Evolutionary conservation across 2,888 invertebrate genomes (phyloP).

Genomic region (Lochmaea capreae): DNA sequence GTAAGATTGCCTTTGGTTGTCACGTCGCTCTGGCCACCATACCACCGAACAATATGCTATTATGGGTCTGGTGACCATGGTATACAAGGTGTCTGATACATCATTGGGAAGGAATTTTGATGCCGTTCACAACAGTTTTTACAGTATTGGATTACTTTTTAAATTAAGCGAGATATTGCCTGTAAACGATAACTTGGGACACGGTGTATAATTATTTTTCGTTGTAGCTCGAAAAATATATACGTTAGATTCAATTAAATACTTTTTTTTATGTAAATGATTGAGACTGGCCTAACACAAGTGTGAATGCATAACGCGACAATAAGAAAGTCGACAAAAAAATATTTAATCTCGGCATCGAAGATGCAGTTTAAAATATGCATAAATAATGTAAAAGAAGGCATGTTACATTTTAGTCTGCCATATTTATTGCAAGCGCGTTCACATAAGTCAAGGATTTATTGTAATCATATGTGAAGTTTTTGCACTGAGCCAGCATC

Average conservation of each 20-base stretch:
- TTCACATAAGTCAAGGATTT: slow-evolving; percentile 58
- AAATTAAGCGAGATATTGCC: too few species aligned
- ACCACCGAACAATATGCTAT: too few species aligned
- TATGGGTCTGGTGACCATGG: too few species aligned
- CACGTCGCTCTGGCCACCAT: too few species aligned
- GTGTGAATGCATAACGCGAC: slow-evolving; percentile 33
- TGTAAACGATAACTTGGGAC: too few species aligned
- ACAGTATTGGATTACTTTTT: too few species aligned
- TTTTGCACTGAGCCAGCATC: slow-evolving; percentile 43
- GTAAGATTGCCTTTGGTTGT: too few species aligned
- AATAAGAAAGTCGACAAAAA: slow-evolving; percentile 40
- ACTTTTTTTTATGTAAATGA: neutral
- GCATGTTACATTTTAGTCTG: slow-evolving; percentile 59
- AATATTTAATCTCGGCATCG: slow-evolving; percentile 43
- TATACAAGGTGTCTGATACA: too few species aligned
- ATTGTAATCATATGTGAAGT: slow-evolving; percentile 57
- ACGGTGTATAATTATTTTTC: too few species aligned
- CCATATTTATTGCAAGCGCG: slow-evolving; percentile 57
- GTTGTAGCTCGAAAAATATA: too few species aligned
- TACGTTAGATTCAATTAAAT: neutral
- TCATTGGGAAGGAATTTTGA: too few species aligned
- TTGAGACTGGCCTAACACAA: slow-evolving; percentile 1
- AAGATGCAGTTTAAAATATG: slow-evolving; percentile 55
- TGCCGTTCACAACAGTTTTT: too few species aligned
- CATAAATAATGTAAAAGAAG: slow-evolving; percentile 56